Evolutionary conservation across 2,113 vertebrate species (phyloP), one percentile per base, ranked within the genome.

Genomic region (Coreoperca whiteheadi): DNA sequence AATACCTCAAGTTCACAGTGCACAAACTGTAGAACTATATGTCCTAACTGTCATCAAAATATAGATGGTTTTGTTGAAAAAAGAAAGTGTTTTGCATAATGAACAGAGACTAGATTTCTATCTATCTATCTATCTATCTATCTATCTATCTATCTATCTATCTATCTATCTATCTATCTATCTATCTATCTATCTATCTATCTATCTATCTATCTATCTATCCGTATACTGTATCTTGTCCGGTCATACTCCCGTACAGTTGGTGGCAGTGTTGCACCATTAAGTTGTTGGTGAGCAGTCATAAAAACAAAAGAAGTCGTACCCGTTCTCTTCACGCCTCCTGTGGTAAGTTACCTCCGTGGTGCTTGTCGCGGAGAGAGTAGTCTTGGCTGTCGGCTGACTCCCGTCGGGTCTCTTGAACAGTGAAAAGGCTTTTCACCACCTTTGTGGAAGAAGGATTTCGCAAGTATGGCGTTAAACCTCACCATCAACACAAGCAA

Each of bases 381-480:
- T 1, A 6, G 50, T 57, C 32, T 54, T 57, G 53, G 20, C 30
- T 73, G 76, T 74, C 28, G 34, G 20, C n/a, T 39, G 18, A 30
- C 57, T 80, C 61, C 34, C 46, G 59, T 23, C 16, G 53, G 14
- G 3, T 84, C 10, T 63, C 2, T 30, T 11, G 1, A 37, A 30
- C 66, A 43, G 32, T 14, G 14, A 59, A 15, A 77, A 60, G 54
- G 23, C 30, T 76, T 79, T n/a, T n/a, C 37, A 66, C 46, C 41
- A 60, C 23, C 54, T 56, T 61, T 72, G 56, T 72, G 41, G 34
- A 70, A 87, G 59, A 68, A 43, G 8, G 50, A 82, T 72, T 73
- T 72, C 11, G 28, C 70, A 94, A n/a, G n/a, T 16, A 96, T 96
- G 96, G 82, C 94, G 71, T 91, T 96, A 82, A 95, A 92, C 25